Conservation (phyloP, 2,113 vertebrate genomes). For the Glaucomys volans region DNA sequence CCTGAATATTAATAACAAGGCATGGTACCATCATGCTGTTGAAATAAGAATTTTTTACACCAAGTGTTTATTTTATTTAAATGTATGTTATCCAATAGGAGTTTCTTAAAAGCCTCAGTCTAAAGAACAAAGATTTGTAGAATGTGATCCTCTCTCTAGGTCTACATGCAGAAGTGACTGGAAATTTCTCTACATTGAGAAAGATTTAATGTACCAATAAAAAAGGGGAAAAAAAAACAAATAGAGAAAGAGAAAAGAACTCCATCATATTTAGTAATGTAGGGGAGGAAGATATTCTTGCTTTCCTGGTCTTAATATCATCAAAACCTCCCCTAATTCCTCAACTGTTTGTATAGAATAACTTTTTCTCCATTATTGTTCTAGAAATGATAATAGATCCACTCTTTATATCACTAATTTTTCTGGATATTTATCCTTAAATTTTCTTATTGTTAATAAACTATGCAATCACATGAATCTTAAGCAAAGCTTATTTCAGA, state of each 20-base stretch:
- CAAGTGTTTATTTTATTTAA: not conserved
- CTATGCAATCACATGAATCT: not conserved
- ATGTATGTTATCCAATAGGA: not conserved
- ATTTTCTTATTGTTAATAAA: not conserved
- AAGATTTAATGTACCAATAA: not conserved
- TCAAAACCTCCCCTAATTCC: not conserved
- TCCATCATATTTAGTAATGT: not conserved
- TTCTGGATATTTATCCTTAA: not conserved
- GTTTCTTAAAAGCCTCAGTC: not conserved
- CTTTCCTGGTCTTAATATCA: not conserved
- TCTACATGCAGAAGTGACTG: not conserved
- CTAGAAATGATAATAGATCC: not conserved
- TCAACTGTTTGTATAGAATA: not conserved
- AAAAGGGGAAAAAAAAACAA: too few relatives aligned
- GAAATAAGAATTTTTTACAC: not conserved
- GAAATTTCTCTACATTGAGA: not conserved
- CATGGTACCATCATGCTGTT: not conserved
- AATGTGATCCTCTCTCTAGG: not conserved
- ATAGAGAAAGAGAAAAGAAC: not conserved
- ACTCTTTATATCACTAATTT: not conserved
- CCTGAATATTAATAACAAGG: not conserved
- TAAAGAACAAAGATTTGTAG: not conserved
- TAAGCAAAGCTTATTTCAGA: not conserved
- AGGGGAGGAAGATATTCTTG: not conserved
- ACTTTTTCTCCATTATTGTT: not conserved